Conservation (phyloP, 2,113 vertebrate genomes). For the Tyrannus savana region DNA sequence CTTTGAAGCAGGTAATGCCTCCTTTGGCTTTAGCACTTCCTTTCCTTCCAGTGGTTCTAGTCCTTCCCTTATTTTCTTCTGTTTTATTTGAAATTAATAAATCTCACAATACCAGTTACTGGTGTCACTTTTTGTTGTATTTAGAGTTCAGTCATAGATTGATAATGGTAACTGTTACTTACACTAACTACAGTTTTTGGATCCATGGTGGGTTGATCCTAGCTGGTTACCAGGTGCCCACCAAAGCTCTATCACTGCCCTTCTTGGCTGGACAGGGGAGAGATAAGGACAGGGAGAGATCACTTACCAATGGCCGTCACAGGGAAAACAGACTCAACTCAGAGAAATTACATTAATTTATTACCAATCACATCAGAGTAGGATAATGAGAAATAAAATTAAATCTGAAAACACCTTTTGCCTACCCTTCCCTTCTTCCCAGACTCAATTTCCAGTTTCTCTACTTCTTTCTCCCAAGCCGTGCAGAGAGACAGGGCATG, state of each 20-base stretch:
- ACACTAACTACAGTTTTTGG: not conserved
- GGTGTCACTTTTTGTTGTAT: not conserved
- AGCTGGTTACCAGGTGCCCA: not conserved
- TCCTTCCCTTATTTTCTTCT: not conserved
- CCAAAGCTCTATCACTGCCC: not conserved
- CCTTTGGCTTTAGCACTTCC: not conserved
- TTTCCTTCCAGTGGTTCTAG: not conserved
- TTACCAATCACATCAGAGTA: not conserved
- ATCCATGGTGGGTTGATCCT: not conserved
- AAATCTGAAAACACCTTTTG: not conserved
- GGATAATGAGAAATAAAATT: not conserved
- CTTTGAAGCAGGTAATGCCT: not conserved
- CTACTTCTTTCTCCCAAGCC: not conserved
- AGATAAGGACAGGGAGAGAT: not conserved
- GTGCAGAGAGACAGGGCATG: not conserved
- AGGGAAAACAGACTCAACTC: not conserved
- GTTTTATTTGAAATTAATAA: not conserved
- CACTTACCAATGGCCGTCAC: not conserved
- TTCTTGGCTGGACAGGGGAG: not conserved
- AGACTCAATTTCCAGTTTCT: rapidly evolving
- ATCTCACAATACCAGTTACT: not conserved
- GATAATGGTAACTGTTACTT: not conserved
- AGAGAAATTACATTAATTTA: not conserved
- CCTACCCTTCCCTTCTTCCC: not conserved
- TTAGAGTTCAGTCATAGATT: not conserved